phyloP scores from a whole-genome alignment of 2,888 invertebrate genomes.

The Stenotaenia linearis region DNA sequence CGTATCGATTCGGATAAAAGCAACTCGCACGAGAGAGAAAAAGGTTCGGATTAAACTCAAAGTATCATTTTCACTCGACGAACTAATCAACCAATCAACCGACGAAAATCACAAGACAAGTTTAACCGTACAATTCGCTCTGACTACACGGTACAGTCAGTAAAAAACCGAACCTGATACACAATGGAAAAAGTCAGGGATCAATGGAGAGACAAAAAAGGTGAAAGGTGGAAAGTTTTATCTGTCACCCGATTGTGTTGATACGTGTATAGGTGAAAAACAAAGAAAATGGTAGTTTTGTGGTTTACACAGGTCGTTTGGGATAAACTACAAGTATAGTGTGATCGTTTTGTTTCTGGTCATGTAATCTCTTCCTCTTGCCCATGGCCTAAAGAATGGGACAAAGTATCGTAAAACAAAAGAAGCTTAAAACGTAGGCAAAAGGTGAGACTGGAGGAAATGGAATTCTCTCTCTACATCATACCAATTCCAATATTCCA shows the following conservation, averaged over 20 bases:
- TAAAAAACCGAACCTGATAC: not conserved
- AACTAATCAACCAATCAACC: not conserved
- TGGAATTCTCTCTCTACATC: not conserved
- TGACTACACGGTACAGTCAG: not conserved
- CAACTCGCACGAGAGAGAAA: not conserved
- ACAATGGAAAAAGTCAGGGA: not conserved
- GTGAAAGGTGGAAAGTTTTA: not conserved
- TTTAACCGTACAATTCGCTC: not conserved
- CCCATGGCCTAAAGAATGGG: not conserved
- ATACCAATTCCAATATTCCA: constrained; percentile 19
- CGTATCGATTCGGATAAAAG: not conserved
- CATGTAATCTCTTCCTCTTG: constrained; percentile 22
- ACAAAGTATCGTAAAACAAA: constrained; percentile 24
- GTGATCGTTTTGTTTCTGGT: constrained; percentile 17
- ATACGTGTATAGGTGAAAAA: constrained; percentile 10
- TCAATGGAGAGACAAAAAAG: not conserved
- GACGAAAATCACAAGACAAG: not conserved
- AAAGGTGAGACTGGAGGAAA: not conserved
- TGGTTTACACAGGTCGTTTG: constrained; percentile 20
- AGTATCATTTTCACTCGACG: not conserved
- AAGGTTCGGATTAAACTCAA: not conserved
- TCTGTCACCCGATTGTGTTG: constrained; percentile 3
- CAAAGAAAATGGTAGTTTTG: constrained; percentile 8
- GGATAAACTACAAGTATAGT: constrained; percentile 16
- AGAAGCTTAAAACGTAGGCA: constrained; percentile 16